phyloP scores from a whole-genome alignment of 2,113 vertebrate species.

The Apeltes quadracus region DNA sequence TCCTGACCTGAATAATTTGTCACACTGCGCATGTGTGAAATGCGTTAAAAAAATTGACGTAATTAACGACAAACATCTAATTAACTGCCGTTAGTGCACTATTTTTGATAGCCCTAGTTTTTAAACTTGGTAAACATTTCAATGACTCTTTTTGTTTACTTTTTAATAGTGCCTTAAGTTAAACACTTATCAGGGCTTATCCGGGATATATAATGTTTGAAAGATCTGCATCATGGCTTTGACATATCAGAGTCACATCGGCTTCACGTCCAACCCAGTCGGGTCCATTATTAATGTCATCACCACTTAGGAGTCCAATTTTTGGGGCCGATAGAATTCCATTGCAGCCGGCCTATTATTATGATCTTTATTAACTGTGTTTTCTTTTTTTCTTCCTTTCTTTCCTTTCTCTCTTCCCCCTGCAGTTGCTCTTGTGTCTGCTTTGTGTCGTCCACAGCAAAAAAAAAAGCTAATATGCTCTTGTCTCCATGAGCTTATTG shows the following conservation, averaged over 20 bases:
- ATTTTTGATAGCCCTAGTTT: too few species aligned
- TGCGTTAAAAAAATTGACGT: too few species aligned
- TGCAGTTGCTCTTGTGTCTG: constrained; percentile 65
- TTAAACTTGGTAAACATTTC: too few species aligned
- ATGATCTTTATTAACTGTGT: constrained; percentile 68
- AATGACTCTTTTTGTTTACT: constrained; percentile 1
- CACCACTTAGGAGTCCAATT: constrained; percentile 59
- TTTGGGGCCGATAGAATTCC: constrained; percentile 63
- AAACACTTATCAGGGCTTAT: background rate
- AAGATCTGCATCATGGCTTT: constrained; percentile 21
- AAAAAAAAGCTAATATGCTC: constrained; percentile 77
- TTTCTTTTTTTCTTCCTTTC: constrained; percentile 28
- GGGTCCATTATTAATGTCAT: constrained; percentile 69
- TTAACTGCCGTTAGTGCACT: too few species aligned
- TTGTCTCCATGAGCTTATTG: constrained; percentile 77
- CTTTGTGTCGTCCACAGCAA: constrained; percentile 78
- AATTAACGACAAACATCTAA: too few species aligned
- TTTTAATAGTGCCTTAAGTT: background rate
- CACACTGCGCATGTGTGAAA: too few species aligned
- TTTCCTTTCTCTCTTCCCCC: constrained; percentile 36
- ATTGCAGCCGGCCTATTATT: constrained; percentile 74
- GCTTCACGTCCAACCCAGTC: constrained; percentile 67
- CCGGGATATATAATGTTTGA: constrained; percentile 17
- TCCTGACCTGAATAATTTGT: too few species aligned
- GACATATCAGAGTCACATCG: constrained; percentile 47